Evolutionary conservation across 2,888 invertebrate species (phyloP), one percentile per base, ranked within the genome.

Genomic region (Melitaea athalia): DNA sequence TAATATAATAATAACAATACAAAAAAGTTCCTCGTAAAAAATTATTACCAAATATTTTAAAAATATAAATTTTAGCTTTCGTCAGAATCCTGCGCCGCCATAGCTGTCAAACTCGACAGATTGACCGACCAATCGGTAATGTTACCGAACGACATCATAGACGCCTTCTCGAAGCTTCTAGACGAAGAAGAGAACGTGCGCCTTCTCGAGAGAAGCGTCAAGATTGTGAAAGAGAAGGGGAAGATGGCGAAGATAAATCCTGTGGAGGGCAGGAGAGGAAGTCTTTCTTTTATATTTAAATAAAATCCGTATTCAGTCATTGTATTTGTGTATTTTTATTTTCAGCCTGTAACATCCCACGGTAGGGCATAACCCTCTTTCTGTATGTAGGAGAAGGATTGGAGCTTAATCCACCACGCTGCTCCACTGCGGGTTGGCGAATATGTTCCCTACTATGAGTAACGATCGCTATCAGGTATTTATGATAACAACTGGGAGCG

Each of bases 101-200:
- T 88, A 52, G 88, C 85, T 72, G 83, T 89, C 67, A 86, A 88
- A 77, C 79, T 89, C 5, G 87, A 88, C 74, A 78, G 65, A 5
- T 64, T 85, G 55, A 76, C 78, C 57, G 81, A 80, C 14, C 75
- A 67, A 11, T 33, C 57, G 24, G 64, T 75, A 12, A 72, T 74
- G 14, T 74, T 80, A 2, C 72, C 81, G 0, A 49, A 71, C 0
- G 73, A 78, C 64, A 79, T 88, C 45, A 63, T 85, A 12, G 52
- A 60, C 1, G 73, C 71, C 0, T 81, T 86, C 61, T 79, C 78
- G 73, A 80, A 78, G 24, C 76, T 88, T 45, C 66, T 87, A 63
- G 77, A 83, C 74, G 88, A 89, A 62, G 82, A 86, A 63, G 77
- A 84, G 66, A 86, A 69, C 73, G 81, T 83, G 11, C 80, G 81